Evolutionary conservation across 2,113 vertebrate species (phyloP).

Genomic region (Marmota monax): DNA sequence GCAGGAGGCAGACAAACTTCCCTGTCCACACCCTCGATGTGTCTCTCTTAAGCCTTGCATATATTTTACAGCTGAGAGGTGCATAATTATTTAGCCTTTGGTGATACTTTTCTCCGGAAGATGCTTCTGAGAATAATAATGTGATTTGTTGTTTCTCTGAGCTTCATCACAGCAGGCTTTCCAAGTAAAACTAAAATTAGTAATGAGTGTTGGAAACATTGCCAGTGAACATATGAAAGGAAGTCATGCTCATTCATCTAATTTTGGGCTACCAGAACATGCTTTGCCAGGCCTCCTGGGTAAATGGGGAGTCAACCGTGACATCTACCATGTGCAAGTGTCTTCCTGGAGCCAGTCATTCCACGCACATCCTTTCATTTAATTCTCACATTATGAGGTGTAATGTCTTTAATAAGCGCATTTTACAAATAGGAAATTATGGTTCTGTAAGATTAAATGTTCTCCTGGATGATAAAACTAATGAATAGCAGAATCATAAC

Average conservation of each 20-base stretch:
- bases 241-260: neutral
- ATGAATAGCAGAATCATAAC: neutral
- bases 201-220: neutral
- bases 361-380: neutral
- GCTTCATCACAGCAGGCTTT: conserved; percentile 27
- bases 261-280: neutral
- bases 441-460: neutral
- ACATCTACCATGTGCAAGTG: neutral
- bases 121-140: conserved; percentile 3
- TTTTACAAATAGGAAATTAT: neutral
- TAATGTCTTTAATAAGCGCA: neutral
- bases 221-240: neutral
- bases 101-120: neutral
- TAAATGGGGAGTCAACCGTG: neutral
- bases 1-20: neutral
- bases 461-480: neutral
- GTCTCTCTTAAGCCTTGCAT: neutral
- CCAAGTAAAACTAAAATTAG: conserved; percentile 46
- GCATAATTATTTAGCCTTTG: neutral
- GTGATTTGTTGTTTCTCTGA: neutral
- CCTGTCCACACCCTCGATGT: too few relatives aligned
- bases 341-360: neutral
- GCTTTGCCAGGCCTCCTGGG: neutral
- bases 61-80: neutral
- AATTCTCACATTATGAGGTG: neutral